phyloP scores from a whole-genome alignment of 2,797 vertebrate genomes.

The Iguana delicatissima region DNA sequence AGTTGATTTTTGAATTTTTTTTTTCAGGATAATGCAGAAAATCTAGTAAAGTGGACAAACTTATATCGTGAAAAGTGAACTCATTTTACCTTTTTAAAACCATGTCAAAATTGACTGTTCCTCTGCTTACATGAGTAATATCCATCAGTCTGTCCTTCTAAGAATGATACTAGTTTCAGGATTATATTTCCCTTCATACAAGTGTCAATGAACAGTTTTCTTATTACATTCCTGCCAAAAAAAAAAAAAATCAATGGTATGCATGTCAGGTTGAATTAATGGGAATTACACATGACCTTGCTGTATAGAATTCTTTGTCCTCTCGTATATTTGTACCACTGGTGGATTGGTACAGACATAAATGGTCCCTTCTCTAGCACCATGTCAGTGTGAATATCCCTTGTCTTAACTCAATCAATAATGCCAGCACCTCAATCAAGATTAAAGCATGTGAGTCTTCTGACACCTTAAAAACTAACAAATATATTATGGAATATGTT shows the following conservation, averaged over 20 bases:
- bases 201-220: not conserved
- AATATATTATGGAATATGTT: no score
- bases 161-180: constrained; percentile 2
- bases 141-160: constrained; percentile 31
- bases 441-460: not conserved
- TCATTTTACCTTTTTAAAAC: not conserved
- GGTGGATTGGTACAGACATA: not conserved
- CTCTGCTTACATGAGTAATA: constrained; percentile 21
- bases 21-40: not conserved
- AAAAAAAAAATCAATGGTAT: not conserved
- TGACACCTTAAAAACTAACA: not conserved
- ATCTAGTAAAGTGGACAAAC: not conserved
- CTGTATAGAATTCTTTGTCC: not conserved
- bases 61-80: not conserved
- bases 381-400: not conserved
- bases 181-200: not conserved
- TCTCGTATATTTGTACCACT: not conserved
- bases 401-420: not conserved
- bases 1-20: not conserved
- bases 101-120: not conserved
- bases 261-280: constrained; percentile 7
- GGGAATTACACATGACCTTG: not conserved
- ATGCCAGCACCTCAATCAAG: not conserved
- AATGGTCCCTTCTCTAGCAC: not conserved
- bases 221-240: not conserved